Evolutionary conservation across 2,797 vertebrate species (phyloP).

Genomic region (Trachops cirrhosus): DNA sequence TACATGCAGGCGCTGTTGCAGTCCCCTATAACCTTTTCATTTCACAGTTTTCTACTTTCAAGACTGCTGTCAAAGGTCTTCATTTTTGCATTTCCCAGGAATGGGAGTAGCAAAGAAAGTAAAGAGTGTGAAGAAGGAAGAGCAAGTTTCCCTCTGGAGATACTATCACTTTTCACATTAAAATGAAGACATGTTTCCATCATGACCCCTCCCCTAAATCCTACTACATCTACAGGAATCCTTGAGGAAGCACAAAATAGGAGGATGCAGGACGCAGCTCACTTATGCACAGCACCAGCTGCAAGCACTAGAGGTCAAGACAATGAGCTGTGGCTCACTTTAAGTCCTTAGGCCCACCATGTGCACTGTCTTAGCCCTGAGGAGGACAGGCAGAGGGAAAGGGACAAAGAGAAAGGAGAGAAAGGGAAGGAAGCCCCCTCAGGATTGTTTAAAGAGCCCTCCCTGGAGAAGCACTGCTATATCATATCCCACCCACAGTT

Average conservation of each 20-base stretch:
- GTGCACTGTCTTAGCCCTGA: fast-evolving
- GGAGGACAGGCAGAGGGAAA: fast-evolving
- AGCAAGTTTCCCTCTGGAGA: not conserved
- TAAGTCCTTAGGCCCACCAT: not conserved
- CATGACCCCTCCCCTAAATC: not conserved
- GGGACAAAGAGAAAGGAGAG: not conserved
- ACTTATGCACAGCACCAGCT: not conserved
- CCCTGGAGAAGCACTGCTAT: fast-evolving
- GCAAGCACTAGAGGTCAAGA: too few species aligned
- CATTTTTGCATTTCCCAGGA: not conserved
- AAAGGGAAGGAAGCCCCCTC: too few species aligned
- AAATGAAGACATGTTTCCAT: fast-evolving
- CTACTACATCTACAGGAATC: not conserved
- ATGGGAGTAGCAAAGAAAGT: fast-evolving
- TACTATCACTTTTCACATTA: not conserved
- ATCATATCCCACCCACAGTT: not conserved
- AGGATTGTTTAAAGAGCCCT: not conserved
- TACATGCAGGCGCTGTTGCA: not conserved
- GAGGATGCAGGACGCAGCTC: not conserved
- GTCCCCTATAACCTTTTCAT: not conserved
- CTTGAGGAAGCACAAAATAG: not conserved
- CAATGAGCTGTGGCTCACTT: not conserved
- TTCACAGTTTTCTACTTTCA: not conserved
- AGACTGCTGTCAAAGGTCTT: not conserved
- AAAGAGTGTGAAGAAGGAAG: not conserved